phyloP scores from a whole-genome alignment of 1,140 invertebrate genomes.

The Venustaconcha ellipsiformis region DNA sequence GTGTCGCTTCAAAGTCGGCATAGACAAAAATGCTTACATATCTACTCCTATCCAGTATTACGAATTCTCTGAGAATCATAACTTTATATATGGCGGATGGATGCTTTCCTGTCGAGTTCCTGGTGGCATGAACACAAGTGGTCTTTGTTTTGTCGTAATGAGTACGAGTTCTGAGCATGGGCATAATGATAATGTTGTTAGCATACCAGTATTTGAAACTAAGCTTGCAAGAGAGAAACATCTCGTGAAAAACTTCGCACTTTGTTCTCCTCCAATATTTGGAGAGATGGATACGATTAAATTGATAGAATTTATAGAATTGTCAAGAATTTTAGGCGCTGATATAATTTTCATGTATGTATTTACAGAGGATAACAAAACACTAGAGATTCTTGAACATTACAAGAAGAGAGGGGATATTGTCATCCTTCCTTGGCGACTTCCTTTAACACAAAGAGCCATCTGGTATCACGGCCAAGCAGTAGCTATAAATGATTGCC shows the following conservation, averaged over 20 bases:
- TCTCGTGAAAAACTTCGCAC: constrained; percentile 73
- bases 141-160: neutral
- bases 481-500: constrained; percentile 56
- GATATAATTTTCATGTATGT: constrained; percentile 47
- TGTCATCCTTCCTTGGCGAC: constrained; percentile 31
- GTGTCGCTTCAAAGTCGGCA: too few species aligned
- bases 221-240: neutral
- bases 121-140: neutral
- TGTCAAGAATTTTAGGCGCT: constrained; percentile 46
- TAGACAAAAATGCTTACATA: too few species aligned
- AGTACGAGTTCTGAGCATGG: neutral
- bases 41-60: constrained; percentile 13
- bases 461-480: constrained; percentile 59
- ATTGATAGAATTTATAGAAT: constrained; percentile 54
- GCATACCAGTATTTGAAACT: constrained; percentile 7
- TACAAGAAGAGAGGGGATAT: constrained; percentile 34
- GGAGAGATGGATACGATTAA: constrained; percentile 32
- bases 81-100: constrained; percentile 41
- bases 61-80: constrained; percentile 58
- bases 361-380: constrained; percentile 18
- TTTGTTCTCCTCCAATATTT: constrained; percentile 54
- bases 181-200: neutral
- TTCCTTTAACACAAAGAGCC: constrained; percentile 29
- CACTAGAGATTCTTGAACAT: constrained; percentile 29
- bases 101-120: constrained; percentile 47